Evolutionary conservation across 2,113 vertebrate genomes (phyloP), one percentile per base, ranked within the genome.

Genomic region (Clarias macrocephalus): DNA sequence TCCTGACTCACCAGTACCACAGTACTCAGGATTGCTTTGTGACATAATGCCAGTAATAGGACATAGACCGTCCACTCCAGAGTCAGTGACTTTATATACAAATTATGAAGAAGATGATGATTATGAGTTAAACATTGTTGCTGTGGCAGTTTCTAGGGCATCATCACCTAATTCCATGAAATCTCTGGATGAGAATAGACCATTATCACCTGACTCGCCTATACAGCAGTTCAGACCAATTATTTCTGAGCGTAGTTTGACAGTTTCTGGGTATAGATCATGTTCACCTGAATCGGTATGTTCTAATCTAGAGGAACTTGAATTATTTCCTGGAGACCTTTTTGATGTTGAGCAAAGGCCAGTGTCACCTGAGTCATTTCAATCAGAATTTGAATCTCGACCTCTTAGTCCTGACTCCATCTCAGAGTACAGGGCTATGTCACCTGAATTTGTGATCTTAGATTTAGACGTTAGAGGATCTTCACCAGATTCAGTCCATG

Each of bases 311-410:
- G 1, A 76, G 62, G 88, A 91, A 66, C 30, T n/a, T 5, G 68
- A 90, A 72, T 60, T n/a, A 8, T 23, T 80, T 59, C 3, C 42
- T 79, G 83, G 65, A 63, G 19, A 19, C 89, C 54, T 91, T 91
- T 79, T 95, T 70, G 12, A 6, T 82, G 0, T 28, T 76, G 89
- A 87, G 11, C 59, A 89, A 54, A 91, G 90, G 85, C 81, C 77
- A 33, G 80, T 89, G 87, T 94, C 91, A 83, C 91, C 92, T 87
- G 84, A 90, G 75, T 94, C 93, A 54, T 2, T 87, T 33, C 59
- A 33, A n/a, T 89, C 86, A 70, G 89, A 91, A 16, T 42, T 65
- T 54, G 75, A 81, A 59, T 83, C 75, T 48, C 83, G 91, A 65
- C 81, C 82, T 37, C 72, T 76, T 6, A 92, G 90, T 33, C 68